These are phyloP conservation scores for Sinonovacula constricta DNA, from an alignment of 1,140 invertebrate species.

Conservation along the genomic window DNA sequence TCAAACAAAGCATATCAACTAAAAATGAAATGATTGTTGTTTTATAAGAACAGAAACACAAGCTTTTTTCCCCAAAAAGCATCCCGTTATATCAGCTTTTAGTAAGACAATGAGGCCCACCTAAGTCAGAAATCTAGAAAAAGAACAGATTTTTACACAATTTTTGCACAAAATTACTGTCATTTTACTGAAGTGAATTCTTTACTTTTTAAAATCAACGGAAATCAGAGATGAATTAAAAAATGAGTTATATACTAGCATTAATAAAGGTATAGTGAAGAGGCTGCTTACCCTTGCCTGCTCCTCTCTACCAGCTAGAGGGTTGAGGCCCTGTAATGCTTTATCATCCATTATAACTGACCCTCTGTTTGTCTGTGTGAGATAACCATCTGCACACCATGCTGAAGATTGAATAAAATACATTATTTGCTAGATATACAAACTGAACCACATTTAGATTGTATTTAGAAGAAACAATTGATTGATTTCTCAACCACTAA, in stretches of 20 bases:
- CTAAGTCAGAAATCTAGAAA: neutral
- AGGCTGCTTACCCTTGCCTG: conserved; percentile 67
- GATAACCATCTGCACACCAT: conserved; percentile 36
- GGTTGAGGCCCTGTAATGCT: conserved; percentile 69
- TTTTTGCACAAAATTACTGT: neutral
- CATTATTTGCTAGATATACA: too few relatives aligned
- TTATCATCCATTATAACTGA: conserved; percentile 71
- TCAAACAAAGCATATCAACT: too few relatives aligned
- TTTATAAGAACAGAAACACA: too few relatives aligned
- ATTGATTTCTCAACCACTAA: too few relatives aligned
- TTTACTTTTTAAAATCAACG: neutral
- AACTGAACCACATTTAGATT: too few relatives aligned
- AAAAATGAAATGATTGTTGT: too few relatives aligned
- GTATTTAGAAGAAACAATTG: too few relatives aligned
- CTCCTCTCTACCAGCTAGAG: conserved; percentile 59
- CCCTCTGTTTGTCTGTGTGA: conserved; percentile 12
- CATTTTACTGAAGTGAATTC: neutral
- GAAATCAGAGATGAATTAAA: too few relatives aligned
- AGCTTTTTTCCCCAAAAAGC: too few relatives aligned
- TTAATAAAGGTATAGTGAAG: too few relatives aligned
- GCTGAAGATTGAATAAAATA: conserved; percentile 26
- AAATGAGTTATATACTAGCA: too few relatives aligned
- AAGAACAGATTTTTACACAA: neutral
- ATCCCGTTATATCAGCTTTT: too few relatives aligned
- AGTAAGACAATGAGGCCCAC: neutral